A percentile compares a stretch with the other conserved stretches of the same genome.
phyloP scores from a whole-genome alignment of 2,888 invertebrate species.

The Anarsia innoxiella region DNA sequence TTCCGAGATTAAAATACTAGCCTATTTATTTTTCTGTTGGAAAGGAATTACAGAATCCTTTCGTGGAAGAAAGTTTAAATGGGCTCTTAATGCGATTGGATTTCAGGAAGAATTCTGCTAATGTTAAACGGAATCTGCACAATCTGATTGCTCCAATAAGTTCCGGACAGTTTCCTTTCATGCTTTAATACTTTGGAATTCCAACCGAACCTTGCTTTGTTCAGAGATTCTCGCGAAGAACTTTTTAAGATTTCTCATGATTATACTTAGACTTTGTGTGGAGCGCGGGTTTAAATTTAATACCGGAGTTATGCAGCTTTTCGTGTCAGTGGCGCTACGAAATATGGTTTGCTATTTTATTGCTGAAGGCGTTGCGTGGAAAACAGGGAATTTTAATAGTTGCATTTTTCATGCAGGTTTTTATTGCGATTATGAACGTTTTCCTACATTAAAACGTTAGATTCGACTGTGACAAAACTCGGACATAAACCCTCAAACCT shows the following conservation, averaged over 20 bases:
- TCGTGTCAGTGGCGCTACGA: conserved; percentile 2
- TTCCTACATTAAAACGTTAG: too few relatives aligned
- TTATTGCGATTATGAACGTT: too few relatives aligned
- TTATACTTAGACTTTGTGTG: conserved; percentile 16
- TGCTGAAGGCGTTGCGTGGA: neutral
- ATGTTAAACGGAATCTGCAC: conserved; percentile 66
- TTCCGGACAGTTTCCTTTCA: conserved; percentile 61
- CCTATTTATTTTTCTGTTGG: conserved; percentile 48
- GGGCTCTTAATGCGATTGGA: conserved; percentile 66
- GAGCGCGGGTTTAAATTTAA: conserved; percentile 13
- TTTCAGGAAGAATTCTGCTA: conserved; percentile 61
- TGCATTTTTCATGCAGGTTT: too few relatives aligned
- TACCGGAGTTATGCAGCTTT: conserved; percentile 10
- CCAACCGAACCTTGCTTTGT: conserved; percentile 36
- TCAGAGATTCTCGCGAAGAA: conserved; percentile 34
- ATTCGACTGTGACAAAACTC: neutral
- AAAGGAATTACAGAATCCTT: conserved; percentile 55
- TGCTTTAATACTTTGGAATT: conserved; percentile 62
- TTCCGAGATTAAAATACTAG: conserved; percentile 31
- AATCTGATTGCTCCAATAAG: conserved; percentile 70
- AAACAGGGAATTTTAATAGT: too few relatives aligned
- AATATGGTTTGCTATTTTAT: conserved; percentile 3
- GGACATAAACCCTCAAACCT: neutral
- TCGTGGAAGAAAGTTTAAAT: conserved; percentile 63
- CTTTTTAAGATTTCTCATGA: conserved; percentile 28